Conservation (phyloP, 2,888 invertebrate species). For the Melitaea athalia region DNA sequence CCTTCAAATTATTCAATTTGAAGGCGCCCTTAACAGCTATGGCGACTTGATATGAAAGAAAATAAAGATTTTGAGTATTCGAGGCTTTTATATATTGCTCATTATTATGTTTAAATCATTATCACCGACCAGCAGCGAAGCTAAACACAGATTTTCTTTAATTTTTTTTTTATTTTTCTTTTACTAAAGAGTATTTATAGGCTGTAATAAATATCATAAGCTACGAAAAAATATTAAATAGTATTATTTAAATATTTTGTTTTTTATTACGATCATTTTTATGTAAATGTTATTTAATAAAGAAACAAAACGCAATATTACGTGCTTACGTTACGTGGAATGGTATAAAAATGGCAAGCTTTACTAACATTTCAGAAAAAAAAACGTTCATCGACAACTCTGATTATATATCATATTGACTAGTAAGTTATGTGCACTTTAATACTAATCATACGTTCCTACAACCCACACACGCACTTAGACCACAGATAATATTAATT, state of each 20-base stretch:
- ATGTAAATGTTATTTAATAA: conserved; percentile 3
- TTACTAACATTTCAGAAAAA: conserved; percentile 27
- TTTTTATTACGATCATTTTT: conserved; percentile 8
- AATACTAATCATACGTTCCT: conserved; percentile 37
- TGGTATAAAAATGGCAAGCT: conserved; percentile 36
- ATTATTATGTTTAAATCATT: conserved; percentile 1
- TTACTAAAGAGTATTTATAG: neutral
- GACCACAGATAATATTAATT: conserved; percentile 24
- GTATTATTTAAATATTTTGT: neutral
- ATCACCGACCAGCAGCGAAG: conserved; percentile 8
- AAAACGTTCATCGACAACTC: conserved; percentile 30
- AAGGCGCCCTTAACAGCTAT: conserved; percentile 9
- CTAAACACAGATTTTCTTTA: conserved; percentile 2
- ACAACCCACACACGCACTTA: conserved; percentile 16
- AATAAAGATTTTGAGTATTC: conserved; percentile 21
- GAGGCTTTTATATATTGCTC: conserved; percentile 7
- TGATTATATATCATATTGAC: conserved; percentile 55
- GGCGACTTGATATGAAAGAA: conserved; percentile 4
- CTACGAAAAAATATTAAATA: neutral
- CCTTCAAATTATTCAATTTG: no score
- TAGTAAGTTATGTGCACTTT: conserved; percentile 67
- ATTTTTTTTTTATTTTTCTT: neutral
- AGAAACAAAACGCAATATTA: conserved; percentile 6
- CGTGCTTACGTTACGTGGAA: conserved; percentile 21
- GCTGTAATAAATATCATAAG: conserved; percentile 4